Evolutionary conservation across 2,797 vertebrate species (phyloP).

Genomic region (Lacerta viridis): DNA sequence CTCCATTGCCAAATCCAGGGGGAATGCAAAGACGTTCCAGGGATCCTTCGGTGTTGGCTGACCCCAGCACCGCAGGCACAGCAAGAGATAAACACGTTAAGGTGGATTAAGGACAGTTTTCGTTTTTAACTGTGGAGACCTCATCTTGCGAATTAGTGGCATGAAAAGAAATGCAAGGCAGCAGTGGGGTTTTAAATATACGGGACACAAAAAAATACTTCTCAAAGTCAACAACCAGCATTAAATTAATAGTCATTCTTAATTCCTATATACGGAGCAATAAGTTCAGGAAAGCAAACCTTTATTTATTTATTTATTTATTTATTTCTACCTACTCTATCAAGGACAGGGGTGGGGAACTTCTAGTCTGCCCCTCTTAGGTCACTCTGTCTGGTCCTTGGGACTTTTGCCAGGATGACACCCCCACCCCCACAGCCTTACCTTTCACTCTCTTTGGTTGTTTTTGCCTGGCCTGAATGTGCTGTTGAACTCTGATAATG

Average conservation of each 20-base stretch:
- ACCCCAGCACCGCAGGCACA: not conserved
- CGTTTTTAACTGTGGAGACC: not conserved
- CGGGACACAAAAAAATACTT: constrained; percentile 24
- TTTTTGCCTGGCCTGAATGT: too few species aligned
- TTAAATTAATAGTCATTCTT: constrained; percentile 1
- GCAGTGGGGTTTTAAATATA: not conserved
- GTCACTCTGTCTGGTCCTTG: too few species aligned
- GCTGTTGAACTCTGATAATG: too few species aligned
- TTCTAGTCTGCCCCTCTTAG: too few species aligned
- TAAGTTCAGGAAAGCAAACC: constrained; percentile 1
- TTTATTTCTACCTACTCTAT: too few species aligned
- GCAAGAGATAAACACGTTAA: constrained; percentile 17
- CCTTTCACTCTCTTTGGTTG: too few species aligned
- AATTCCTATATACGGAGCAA: not conserved
- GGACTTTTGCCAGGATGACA: too few species aligned
- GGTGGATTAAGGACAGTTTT: constrained; percentile 43
- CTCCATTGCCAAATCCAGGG: not conserved
- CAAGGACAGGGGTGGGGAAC: too few species aligned
- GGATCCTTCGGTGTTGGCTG: not conserved
- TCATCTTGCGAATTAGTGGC: accelerated
- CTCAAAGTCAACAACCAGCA: not conserved
- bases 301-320: too few species aligned
- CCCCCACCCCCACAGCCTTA: too few species aligned
- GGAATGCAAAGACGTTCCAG: not conserved
- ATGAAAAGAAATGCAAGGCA: not conserved